These are phyloP conservation scores for Vimba vimba DNA, from an alignment of 2,113 vertebrate species.

Conservation along the genomic window DNA sequence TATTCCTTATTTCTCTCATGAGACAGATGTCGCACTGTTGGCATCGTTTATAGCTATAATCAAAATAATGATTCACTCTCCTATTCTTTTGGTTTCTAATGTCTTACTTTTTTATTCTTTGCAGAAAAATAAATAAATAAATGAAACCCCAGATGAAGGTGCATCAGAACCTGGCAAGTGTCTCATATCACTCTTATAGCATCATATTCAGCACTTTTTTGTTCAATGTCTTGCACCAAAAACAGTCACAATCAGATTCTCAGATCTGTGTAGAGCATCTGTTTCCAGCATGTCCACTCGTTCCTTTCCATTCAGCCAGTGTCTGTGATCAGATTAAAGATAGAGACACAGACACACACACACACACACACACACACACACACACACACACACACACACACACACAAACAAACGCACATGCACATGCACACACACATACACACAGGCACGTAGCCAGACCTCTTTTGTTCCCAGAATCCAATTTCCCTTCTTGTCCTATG, in stretches of 20 bases:
- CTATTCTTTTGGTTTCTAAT: neutral
- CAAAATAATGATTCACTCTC: neutral
- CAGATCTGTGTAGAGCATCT: neutral
- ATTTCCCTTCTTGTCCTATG: neutral
- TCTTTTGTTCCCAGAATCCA: neutral
- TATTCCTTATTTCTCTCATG: neutral
- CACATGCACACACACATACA: neutral
- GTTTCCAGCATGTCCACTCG: neutral
- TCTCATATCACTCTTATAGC: neutral
- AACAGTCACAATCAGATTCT: neutral
- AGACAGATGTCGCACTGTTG: neutral
- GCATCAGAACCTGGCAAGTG: conserved; percentile 58
- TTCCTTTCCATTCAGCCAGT: neutral
- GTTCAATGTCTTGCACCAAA: neutral
- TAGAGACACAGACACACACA: too few relatives aligned
- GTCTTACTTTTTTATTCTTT: conserved; percentile 12
- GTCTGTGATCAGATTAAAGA: neutral
- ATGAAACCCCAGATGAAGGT: neutral
- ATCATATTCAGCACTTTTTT: neutral
- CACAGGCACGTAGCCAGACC: neutral
- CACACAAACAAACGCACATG: too few relatives aligned
- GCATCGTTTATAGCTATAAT: neutral
- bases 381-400: neutral
- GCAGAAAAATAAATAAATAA: conserved; percentile 60
- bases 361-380: too few relatives aligned